Evolutionary conservation across 2,797 vertebrate species (phyloP).

Genomic region (Lemur catta): DNA sequence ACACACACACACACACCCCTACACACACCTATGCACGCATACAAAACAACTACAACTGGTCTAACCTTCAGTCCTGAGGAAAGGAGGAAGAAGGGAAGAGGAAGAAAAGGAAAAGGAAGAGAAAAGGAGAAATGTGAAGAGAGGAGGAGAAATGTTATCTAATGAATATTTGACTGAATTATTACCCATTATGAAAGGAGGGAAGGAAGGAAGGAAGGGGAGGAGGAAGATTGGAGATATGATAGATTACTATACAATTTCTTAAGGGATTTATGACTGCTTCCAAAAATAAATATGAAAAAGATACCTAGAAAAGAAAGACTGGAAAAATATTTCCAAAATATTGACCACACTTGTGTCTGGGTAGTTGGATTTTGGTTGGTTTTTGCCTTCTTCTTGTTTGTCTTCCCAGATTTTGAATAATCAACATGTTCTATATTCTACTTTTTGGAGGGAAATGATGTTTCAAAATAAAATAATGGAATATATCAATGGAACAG

Average conservation of each 20-base stretch:
- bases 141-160: not conserved
- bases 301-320: not conserved
- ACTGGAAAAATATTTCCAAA: not conserved
- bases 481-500: not conserved
- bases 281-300: not conserved
- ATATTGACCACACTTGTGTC: not conserved
- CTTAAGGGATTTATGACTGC: not conserved
- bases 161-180: not conserved
- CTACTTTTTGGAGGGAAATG: not conserved
- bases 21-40: not conserved
- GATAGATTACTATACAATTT: not conserved
- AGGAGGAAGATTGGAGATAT: not conserved
- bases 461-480: not conserved
- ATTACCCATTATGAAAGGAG: not conserved
- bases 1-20: too few species aligned
- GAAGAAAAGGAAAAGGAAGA: not conserved
- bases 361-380: not conserved
- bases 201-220: not conserved
- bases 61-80: not conserved
- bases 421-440: not conserved
- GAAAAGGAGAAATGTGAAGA: not conserved
- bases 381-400: not conserved
- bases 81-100: not conserved
- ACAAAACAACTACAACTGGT: not conserved
- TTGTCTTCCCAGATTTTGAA: not conserved